Evolutionary conservation across 2,888 invertebrate species (phyloP).

Genomic region (Limnephilus auricula): DNA sequence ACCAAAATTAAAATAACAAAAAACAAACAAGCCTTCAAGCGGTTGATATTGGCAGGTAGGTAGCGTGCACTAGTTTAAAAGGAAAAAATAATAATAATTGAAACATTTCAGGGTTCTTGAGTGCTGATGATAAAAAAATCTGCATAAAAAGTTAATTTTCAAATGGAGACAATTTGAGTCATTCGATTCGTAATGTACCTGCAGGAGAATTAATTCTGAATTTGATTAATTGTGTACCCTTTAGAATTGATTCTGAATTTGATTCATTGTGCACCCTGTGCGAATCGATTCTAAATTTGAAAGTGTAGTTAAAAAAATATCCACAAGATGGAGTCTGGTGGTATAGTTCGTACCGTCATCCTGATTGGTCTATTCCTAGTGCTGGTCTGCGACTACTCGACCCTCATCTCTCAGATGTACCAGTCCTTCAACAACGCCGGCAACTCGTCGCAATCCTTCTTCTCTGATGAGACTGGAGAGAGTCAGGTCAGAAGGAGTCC

Average conservation of each 20-base stretch:
- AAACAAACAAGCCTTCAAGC: neutral
- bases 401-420: constrained; percentile 74
- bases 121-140: neutral
- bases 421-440: constrained; percentile 71
- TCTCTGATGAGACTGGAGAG: constrained; percentile 68
- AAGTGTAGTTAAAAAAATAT: neutral
- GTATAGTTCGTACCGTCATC: constrained; percentile 64
- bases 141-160: neutral
- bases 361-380: constrained; percentile 77
- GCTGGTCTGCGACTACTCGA: constrained; percentile 77
- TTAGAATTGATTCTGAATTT: too few relatives aligned
- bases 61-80: neutral
- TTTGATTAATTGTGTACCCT: neutral
- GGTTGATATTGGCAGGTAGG: neutral
- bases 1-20: neutral
- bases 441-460: constrained; percentile 70
- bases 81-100: neutral
- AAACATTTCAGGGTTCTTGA: neutral
- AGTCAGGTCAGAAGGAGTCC: constrained; percentile 68
- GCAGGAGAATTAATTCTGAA: neutral
- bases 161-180: neutral
- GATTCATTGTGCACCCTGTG: neutral
- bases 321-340: constrained; percentile 64
- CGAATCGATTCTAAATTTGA: too few relatives aligned
- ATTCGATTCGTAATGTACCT: neutral